phyloP scores from a whole-genome alignment of 1,140 invertebrate genomes.

The Neocloeon triangulifer region DNA sequence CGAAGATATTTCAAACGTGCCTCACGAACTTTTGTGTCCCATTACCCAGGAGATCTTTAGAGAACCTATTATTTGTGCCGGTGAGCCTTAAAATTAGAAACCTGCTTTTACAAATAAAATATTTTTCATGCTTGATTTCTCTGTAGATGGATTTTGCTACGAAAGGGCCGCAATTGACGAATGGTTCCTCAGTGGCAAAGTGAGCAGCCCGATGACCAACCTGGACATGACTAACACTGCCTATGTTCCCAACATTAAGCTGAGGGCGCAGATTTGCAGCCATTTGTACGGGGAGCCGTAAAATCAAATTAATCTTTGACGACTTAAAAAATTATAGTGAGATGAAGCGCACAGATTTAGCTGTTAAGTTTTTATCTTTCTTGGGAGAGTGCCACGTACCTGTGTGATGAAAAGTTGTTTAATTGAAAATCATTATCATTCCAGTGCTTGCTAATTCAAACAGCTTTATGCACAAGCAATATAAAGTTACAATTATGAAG shows the following conservation, averaged over 20 bases:
- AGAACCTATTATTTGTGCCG: constrained; percentile 47
- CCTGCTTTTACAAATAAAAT: not conserved
- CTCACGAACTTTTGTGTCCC: constrained; percentile 53
- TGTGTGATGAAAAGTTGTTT: no score
- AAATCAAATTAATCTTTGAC: no score
- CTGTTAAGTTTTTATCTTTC: no score
- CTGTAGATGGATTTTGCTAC: constrained; percentile 52
- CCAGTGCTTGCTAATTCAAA: no score
- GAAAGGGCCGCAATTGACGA: constrained; percentile 47
- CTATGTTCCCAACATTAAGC: constrained; percentile 31
- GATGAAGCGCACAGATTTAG: no score
- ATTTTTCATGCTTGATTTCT: constrained; percentile 4
- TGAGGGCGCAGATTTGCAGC: no score
- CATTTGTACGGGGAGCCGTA: no score
- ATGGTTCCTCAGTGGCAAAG: constrained; percentile 49
- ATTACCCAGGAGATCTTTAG: constrained; percentile 61
- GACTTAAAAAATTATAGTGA: no score
- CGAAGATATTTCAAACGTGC: constrained; percentile 15
- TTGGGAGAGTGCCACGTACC: no score
- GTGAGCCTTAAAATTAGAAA: constrained; percentile 16
- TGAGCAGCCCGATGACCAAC: constrained; percentile 57
- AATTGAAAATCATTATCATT: no score
- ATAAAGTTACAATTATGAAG: no score
- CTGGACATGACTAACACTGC: constrained; percentile 26
- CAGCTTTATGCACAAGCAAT: no score